phyloP scores from a whole-genome alignment of 2,113 vertebrate species.

The Charina bottae region DNA sequence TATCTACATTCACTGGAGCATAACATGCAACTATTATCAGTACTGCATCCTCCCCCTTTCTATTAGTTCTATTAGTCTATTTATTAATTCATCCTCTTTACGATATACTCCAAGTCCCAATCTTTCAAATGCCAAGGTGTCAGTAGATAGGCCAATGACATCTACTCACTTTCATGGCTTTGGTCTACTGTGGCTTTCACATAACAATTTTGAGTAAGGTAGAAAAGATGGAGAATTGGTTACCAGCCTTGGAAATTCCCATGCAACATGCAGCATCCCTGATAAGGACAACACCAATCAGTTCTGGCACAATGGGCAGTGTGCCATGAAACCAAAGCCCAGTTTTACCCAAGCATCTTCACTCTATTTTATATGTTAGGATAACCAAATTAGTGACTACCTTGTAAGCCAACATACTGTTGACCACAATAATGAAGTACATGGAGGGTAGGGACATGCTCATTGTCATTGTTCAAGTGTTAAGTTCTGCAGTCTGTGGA shows the following conservation, averaged over 20 bases:
- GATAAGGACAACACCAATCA: not conserved
- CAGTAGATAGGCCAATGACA: not conserved
- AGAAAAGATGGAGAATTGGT: not conserved
- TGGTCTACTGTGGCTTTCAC: not conserved
- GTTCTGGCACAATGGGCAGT: no score
- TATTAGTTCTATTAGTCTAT: not conserved
- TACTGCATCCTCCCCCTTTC: not conserved
- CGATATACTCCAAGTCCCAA: not conserved
- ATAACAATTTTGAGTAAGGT: not conserved
- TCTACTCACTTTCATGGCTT: not conserved
- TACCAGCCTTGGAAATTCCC: not conserved
- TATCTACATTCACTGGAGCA: not conserved
- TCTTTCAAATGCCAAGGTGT: not conserved
- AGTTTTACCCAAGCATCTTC: not conserved
- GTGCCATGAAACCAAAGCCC: no score
- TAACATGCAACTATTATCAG: not conserved
- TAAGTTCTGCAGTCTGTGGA: not conserved
- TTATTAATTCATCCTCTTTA: not conserved
- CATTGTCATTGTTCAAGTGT: not conserved
- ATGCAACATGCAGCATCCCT: not conserved
- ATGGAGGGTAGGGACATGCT: not conserved
- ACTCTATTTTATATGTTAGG: not conserved
- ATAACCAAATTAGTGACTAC: not conserved
- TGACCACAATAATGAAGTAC: not conserved
- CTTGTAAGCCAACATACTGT: not conserved